Evolutionary conservation across 2,888 invertebrate species (phyloP).

Genomic region (Eurytoma adleriae): DNA sequence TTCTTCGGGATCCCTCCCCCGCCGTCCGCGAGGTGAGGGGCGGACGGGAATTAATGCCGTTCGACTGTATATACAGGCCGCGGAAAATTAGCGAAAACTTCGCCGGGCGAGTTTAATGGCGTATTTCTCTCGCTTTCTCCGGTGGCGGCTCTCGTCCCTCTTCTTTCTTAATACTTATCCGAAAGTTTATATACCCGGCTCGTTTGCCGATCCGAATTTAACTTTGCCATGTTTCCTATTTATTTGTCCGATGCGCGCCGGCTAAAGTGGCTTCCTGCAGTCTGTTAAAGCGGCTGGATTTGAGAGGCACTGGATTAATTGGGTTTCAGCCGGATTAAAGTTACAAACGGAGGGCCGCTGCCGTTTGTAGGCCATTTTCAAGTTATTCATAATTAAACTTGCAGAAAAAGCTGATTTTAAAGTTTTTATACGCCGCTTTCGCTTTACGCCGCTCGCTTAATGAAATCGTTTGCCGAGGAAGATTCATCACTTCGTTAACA

Average conservation of each 20-base stretch:
- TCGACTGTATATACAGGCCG: constrained; percentile 22
- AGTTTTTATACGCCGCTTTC: too few relatives aligned
- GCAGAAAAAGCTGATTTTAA: too few relatives aligned
- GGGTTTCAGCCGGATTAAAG: too few relatives aligned
- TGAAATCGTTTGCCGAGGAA: too few relatives aligned
- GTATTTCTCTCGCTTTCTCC: constrained; percentile 3
- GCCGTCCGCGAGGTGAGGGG: background rate
- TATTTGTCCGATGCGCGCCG: constrained; percentile 1
- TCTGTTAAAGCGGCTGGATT: too few relatives aligned
- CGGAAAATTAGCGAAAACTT: constrained; percentile 40
- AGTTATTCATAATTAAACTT: too few relatives aligned
- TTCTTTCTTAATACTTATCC: constrained; percentile 29
- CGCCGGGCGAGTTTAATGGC: constrained; percentile 36
- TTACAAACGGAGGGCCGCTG: too few relatives aligned
- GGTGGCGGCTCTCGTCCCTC: background rate
- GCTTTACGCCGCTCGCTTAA: too few relatives aligned
- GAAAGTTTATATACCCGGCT: constrained; percentile 12
- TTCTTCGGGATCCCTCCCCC: constrained; percentile 4
- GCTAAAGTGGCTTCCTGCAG: too few relatives aligned
- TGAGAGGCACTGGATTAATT: too few relatives aligned
- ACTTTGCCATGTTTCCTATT: constrained; percentile 14
- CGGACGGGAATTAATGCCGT: constrained; percentile 45
- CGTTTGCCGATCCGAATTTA: constrained; percentile 7
- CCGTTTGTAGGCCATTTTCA: too few relatives aligned
- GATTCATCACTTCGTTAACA: too few relatives aligned